Conservation (phyloP, 2,888 invertebrate genomes). For the Ophonus ardosiacus region DNA sequence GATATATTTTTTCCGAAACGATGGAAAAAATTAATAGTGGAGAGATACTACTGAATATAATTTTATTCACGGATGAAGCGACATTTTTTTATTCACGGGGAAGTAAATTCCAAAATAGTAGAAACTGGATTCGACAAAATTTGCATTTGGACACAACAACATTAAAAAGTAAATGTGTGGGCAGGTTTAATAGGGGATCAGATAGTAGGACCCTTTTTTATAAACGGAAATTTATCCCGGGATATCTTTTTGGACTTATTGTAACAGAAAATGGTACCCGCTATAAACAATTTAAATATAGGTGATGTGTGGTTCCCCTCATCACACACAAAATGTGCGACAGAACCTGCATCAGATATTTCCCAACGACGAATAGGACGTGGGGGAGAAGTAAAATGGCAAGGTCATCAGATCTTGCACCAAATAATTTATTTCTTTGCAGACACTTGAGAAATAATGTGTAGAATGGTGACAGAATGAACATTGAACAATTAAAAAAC, state of each 20-base stretch:
- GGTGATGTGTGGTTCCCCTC: not conserved
- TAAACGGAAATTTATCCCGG: not conserved
- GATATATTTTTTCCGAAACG: no score
- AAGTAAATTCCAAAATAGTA: constrained; percentile 5
- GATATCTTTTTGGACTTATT: not conserved
- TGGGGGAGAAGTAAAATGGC: not conserved
- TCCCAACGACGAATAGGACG: not conserved
- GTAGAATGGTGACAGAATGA: constrained; percentile 40
- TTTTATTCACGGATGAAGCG: constrained; percentile 9
- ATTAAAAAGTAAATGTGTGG: not conserved
- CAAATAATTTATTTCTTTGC: constrained; percentile 13
- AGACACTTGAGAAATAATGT: not conserved
- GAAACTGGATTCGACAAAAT: not conserved
- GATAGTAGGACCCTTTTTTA: not conserved
- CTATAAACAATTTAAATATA: not conserved
- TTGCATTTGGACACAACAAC: not conserved
- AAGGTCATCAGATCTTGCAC: constrained; percentile 21
- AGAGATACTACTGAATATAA: no score
- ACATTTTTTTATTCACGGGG: not conserved
- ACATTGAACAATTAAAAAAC: constrained; percentile 3
- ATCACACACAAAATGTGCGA: not conserved
- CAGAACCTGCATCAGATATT: not conserved
- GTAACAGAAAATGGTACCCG: not conserved
- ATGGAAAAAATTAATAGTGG: no score
- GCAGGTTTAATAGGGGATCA: constrained; percentile 14